Conservation (phyloP, 2,797 vertebrate species). For the Rhyacichthys aspro region DNA sequence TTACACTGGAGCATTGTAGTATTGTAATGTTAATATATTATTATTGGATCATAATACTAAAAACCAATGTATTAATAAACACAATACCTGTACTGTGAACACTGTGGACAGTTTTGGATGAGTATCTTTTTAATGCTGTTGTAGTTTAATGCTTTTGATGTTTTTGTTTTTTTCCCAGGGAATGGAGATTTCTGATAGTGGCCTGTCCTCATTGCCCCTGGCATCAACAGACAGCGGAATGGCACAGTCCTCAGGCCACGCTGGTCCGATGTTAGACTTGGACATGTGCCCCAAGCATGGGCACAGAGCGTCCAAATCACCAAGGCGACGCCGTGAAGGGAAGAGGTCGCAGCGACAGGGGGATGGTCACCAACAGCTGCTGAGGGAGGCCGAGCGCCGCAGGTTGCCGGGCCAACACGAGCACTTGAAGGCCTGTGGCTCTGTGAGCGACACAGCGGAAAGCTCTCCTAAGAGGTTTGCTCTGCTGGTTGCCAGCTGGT, state of each 20-base stretch:
- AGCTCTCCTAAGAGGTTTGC: slow-evolving; percentile 80
- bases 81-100: no score
- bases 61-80: no score
- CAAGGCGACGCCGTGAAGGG: slow-evolving; percentile 75
- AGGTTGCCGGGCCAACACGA: slow-evolving; percentile 77
- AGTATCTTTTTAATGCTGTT: no score
- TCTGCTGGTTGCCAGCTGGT: slow-evolving; percentile 70
- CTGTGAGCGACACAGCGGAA: slow-evolving; percentile 68
- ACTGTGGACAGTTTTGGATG: no score
- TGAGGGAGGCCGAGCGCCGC: slow-evolving; percentile 56
- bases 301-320: slow-evolving; percentile 69
- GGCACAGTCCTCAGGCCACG: slow-evolving; percentile 24
- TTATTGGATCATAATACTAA: no score
- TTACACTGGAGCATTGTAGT: no score
- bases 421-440: slow-evolving; percentile 66
- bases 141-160: no score
- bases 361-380: slow-evolving; percentile 73
- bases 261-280: slow-evolving; percentile 49
- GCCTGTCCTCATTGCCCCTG: slow-evolving; percentile 10
- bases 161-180: slow-evolving; percentile 26
- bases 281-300: slow-evolving; percentile 60
- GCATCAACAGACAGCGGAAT: slow-evolving; percentile 32
- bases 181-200: slow-evolving; percentile 70
- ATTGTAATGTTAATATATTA: no score
- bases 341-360: slow-evolving; percentile 68